Evolutionary conservation across 2,797 vertebrate species (phyloP), one percentile per base, ranked within the genome.

Genomic region (Acrossocheilus fasciatus): DNA sequence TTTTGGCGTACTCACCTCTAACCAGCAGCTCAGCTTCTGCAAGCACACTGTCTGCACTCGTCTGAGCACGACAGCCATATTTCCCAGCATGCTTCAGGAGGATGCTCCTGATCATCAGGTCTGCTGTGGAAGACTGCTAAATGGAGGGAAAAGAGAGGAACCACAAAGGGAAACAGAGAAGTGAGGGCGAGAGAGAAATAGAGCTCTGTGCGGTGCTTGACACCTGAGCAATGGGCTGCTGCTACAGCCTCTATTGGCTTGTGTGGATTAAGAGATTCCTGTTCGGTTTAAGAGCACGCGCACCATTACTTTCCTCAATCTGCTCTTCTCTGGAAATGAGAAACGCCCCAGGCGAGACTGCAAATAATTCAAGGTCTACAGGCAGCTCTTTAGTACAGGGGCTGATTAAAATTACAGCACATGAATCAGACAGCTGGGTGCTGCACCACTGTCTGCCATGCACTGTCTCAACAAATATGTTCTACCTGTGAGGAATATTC

Each of bases 21-120:
- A 99, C 98, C 64, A 99, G 97, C 89, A 99, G 96, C 90, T 99
- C 97, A 1, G 97, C 96, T 92, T 98, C 98, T 45, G 97, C 95
- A 62, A 96, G 96, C 85, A 98, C 95, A 0, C 94, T 95, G 94
- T 99, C 98, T 1, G 98, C 98, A 84, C 96, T 97, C 10, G 98
- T 98, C 94, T 99, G 97, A 81, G 97, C 97, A 91, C 95, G 96
- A 94, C 98, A 99, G 79, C 97, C 97, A 0, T 98, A 99, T 94
- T 96, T 97, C 90, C 98, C 98, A 82, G 98, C 98, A 90, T 99
- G 98, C 96, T 96, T 96, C 95, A 99, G 93, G 89, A 99, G 96
- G 92, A 99, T 98, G 94, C 96, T 99, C 92, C 98, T 97, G 93
- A 99, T 99, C 98, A 99, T 99, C 93, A 99, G 95, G 95, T 99